Conservation (phyloP, 2,888 invertebrate genomes). For the Monochamus alternatus region DNA sequence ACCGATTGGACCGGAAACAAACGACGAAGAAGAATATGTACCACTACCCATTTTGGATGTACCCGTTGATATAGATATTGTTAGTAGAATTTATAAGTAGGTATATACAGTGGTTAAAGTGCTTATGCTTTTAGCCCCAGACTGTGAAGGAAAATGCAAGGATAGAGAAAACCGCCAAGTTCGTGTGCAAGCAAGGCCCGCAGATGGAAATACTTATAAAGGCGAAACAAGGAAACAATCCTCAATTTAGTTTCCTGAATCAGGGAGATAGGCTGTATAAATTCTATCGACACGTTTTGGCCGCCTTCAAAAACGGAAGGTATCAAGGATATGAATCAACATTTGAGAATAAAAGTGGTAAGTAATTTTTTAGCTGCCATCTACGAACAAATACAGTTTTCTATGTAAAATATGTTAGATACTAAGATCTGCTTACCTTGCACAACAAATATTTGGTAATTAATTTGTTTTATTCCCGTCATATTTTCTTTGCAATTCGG, state of each 20-base stretch:
- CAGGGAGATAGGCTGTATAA: conserved; percentile 88
- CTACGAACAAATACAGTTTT: too few relatives aligned
- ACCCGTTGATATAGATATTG: conserved; percentile 82
- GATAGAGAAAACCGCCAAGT: conserved; percentile 94
- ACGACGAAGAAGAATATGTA: conserved; percentile 83
- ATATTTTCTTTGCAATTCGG: too few relatives aligned
- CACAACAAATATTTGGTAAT: too few relatives aligned
- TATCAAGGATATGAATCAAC: conserved; percentile 75
- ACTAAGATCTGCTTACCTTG: too few relatives aligned
- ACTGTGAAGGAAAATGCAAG: conserved; percentile 92
- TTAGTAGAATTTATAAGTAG: conserved; percentile 67
- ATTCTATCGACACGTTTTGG: conserved; percentile 88
- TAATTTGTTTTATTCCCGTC: too few relatives aligned
- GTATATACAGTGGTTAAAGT: not conserved
- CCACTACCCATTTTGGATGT: conserved; percentile 83
- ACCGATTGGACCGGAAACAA: conserved; percentile 67
- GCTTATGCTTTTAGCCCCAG: conserved; percentile 79
- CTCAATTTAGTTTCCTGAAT: conserved; percentile 94
- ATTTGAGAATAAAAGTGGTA: conserved; percentile 63
- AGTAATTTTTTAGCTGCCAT: conserved; percentile 48
- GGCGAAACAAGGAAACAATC: conserved; percentile 95
- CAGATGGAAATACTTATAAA: conserved; percentile 99
- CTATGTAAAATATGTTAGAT: too few relatives aligned
- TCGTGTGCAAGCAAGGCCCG: conserved; percentile 90
- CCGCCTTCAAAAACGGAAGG: conserved; percentile 79